Base-by-base conservation (phyloP, 2,113 vertebrate species). In the Cavia aperea region DNA sequence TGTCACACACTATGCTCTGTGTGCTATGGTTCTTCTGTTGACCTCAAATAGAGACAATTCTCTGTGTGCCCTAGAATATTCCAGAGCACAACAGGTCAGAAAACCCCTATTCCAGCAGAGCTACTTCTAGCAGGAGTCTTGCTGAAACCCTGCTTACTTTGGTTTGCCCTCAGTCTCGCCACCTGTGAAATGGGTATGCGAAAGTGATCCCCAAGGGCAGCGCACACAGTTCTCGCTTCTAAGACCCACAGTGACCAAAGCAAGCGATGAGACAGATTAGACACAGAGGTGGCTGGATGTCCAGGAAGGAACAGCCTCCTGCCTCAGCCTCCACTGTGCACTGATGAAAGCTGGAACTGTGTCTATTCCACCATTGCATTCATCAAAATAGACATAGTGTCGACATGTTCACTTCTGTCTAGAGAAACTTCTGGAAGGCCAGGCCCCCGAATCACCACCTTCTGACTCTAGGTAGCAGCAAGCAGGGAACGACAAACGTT, bases 221-320 rank as follows among this genome's bases (percentile, higher is more conserved):
- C 58, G 9, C 8, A 4, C 13, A 13, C 31, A 0, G 46, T 3
- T 31, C n/a, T 33, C 68, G 11, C 54, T 46, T 29, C 58, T 29
- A 51, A n/a, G 60, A 68, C 6, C 10, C 15, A 51, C 11, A 19
- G 82, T 15, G 14, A 56, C 77, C 4, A 46, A 51, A 43, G 15
- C 60, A 49, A n/a, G 1, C 0, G 12, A 43, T 24, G 9, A 43
- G n/a, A 43, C 7, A 4, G 11, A 33, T 6, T 43, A 33, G 62
- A 77, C 26, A 9, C 46, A 4, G 0, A 0, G 14, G 63, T 19
- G 2, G 10, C 0, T 4, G 54, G 46, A 21, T 4, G 2, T 16
- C 14, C 0, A 7, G 10, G 36, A 77, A 26, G 39, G 3, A 31
- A 82, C 58, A 39, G 26, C 62, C 86, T 81, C 54, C 14, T 4